Evolutionary conservation across 2,113 vertebrate species (phyloP).

Genomic region (Anseranas semipalmata): DNA sequence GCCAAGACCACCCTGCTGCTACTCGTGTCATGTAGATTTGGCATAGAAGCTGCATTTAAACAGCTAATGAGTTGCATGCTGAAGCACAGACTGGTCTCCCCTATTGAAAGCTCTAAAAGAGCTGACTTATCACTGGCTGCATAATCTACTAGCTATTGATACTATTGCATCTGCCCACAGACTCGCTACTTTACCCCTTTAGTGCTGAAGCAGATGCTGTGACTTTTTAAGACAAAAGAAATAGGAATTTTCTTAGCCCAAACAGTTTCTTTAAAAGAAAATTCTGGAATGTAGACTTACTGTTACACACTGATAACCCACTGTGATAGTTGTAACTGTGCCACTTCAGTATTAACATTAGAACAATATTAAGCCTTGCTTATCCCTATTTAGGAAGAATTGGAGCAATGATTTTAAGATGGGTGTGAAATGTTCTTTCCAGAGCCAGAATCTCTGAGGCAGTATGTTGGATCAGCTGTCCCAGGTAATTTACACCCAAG

Average conservation of each 20-base stretch:
- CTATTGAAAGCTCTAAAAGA: conserved; percentile 29
- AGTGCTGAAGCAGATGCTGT: neutral
- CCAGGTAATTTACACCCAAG: neutral
- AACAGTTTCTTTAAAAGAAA: neutral
- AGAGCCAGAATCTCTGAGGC: neutral
- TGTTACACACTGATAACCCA: neutral
- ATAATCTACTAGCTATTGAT: neutral
- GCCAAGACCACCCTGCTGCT: conserved; percentile 65
- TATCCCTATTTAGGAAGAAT: neutral
- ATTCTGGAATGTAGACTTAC: neutral
- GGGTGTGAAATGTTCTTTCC: neutral
- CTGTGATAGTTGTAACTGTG: neutral
- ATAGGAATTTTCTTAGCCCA: fast-evolving
- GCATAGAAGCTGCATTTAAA: conserved; percentile 53
- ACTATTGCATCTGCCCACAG: neutral
- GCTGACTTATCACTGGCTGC: neutral
- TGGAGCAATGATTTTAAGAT: neutral
- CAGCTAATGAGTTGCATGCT: conserved; percentile 56
- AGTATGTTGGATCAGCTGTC: neutral
- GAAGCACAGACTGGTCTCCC: conserved; percentile 19
- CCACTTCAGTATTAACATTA: neutral
- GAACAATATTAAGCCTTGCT: neutral
- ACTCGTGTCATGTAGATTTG: conserved; percentile 52
- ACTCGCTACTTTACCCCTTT: neutral
- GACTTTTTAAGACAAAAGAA: neutral